A percentile compares a stretch with the other conserved stretches of the same genome.
Conservation (phyloP, 2,888 invertebrate genomes). For the Nineta flava region DNA sequence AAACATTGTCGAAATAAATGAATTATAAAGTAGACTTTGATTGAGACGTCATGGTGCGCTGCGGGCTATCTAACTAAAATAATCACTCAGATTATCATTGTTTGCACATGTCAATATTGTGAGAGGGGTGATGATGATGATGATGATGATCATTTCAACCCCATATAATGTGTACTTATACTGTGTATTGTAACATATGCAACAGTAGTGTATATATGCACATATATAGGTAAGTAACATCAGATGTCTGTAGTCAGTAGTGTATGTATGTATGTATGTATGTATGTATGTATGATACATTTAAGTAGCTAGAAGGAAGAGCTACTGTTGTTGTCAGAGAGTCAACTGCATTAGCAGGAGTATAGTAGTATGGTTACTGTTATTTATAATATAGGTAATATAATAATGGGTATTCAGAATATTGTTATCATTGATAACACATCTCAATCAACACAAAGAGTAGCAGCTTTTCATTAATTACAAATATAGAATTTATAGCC, state of each 20-base stretch:
- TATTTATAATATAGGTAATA: too few relatives aligned
- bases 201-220: neutral
- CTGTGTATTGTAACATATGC: neutral
- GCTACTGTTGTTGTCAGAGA: neutral
- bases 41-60: conserved; percentile 24
- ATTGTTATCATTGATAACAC: too few relatives aligned
- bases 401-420: too few relatives aligned
- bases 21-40: conserved; percentile 22
- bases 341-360: neutral
- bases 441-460: too few relatives aligned
- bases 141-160: neutral
- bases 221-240: neutral
- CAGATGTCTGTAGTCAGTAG: too few relatives aligned
- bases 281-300: too few relatives aligned
- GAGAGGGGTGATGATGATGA: conserved; percentile 6
- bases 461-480: too few relatives aligned
- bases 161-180: neutral
- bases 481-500: too few relatives aligned
- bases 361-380: neutral
- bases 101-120: conserved; percentile 27
- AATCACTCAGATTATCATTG: conserved; percentile 28
- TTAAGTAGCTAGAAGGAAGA: too few relatives aligned
- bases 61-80: conserved; percentile 27
- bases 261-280: too few relatives aligned
- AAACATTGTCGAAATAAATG: conserved; percentile 14